phyloP scores from a whole-genome alignment of 2,888 invertebrate genomes.

The Ethmia dodecea region DNA sequence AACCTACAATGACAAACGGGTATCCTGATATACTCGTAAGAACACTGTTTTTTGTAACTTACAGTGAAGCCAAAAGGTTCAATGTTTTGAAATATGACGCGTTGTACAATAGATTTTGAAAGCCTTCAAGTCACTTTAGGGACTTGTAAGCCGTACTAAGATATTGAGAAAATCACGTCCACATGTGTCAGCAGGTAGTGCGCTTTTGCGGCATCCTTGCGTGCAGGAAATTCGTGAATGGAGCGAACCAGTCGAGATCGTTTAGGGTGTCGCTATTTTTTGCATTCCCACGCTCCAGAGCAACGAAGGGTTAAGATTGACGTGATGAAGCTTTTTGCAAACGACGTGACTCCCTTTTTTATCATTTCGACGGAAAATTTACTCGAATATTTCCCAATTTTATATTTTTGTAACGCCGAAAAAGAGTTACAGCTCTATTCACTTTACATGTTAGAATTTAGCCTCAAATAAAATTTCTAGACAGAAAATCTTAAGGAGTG shows the following conservation, averaged over 20 bases:
- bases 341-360: too few species aligned
- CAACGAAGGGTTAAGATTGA: conserved; percentile 44
- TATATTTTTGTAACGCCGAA: too few species aligned
- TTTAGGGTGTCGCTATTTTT: conserved; percentile 47
- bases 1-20: too few species aligned
- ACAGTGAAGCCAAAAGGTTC: too few species aligned
- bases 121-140: conserved; percentile 38
- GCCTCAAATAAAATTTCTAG: too few species aligned
- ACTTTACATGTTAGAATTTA: too few species aligned
- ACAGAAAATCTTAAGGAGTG: too few species aligned
- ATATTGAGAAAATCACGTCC: conserved; percentile 16
- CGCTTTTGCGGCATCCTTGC: conserved; percentile 68
- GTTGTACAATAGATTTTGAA: conserved; percentile 22
- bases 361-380: too few species aligned
- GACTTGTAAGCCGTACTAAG: conserved; percentile 25
- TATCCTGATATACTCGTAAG: too few species aligned
- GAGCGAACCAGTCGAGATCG: conserved; percentile 44
- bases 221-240: conserved; percentile 73
- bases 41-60: too few species aligned
- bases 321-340: conserved; percentile 21
- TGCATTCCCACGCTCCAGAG: conserved; percentile 59
- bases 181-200: conserved; percentile 45
- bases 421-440: too few species aligned
- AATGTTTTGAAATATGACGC: not conserved
- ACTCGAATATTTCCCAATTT: too few species aligned